A percentile compares a stretch with the other conserved stretches of the same genome.
Evolutionary conservation across 2,888 invertebrate genomes (phyloP).

Genomic region (Cataglyphis altisquamis): DNA sequence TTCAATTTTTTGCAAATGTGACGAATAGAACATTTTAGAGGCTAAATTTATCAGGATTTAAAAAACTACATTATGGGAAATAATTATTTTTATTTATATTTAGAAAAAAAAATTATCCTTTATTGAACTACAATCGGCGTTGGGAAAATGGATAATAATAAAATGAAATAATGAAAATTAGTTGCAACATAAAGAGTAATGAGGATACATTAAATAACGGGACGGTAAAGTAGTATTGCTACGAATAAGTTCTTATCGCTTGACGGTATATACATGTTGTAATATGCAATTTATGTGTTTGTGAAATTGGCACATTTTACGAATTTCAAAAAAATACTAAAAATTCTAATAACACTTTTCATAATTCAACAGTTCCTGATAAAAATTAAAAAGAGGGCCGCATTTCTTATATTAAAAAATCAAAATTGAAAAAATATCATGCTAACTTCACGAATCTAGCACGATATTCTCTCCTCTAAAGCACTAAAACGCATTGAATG

Average conservation of each 20-base stretch:
- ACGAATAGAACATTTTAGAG: neutral
- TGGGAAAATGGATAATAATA: constrained; percentile 8
- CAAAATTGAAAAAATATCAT: no score
- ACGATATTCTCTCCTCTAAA: no score
- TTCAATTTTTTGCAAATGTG: neutral
- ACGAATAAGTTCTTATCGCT: neutral
- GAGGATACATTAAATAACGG: constrained; percentile 37
- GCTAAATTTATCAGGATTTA: neutral
- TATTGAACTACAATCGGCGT: neutral
- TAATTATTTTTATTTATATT: neutral
- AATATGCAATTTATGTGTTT: neutral
- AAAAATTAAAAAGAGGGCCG: no score
- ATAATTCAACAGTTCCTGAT: no score
- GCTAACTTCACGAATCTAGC: no score
- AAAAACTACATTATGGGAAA: neutral
- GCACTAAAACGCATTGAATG: no score
- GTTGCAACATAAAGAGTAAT: constrained; percentile 11
- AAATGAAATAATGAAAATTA: neutral
- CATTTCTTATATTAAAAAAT: no score
- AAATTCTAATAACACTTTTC: no score
- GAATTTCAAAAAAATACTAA: no score
- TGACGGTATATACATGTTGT: neutral
- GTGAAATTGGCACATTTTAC: no score
- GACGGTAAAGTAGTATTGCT: constrained; percentile 13
- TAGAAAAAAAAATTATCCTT: neutral